A percentile compares a stretch with the other conserved stretches of the same genome.
phyloP scores from a whole-genome alignment of 2,797 vertebrate species.

The Sciaenops ocellatus region DNA sequence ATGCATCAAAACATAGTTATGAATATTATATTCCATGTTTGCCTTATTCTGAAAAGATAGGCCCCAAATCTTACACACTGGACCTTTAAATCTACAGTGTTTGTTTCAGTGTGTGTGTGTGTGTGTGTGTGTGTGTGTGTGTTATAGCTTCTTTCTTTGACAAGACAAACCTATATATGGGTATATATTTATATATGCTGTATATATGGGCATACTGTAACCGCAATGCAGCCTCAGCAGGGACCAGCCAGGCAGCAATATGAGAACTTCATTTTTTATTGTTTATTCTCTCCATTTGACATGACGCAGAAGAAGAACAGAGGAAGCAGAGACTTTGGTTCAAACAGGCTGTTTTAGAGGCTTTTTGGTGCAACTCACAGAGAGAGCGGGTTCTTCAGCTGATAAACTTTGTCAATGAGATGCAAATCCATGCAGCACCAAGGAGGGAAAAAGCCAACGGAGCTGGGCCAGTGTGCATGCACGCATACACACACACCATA shows the following conservation, averaged over 20 bases:
- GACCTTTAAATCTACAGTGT: conserved; percentile 42
- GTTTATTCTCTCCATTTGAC: conserved; percentile 42
- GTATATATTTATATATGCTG: not conserved
- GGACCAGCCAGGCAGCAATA: conserved; percentile 21
- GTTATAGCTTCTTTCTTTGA: conserved; percentile 9
- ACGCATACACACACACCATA: conserved; percentile 26
- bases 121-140: not conserved
- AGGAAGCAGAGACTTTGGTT: conserved; percentile 34
- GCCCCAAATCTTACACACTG: too few relatives aligned
- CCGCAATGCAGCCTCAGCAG: conserved; percentile 15
- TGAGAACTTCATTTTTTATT: conserved; percentile 35
- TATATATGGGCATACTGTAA: not conserved
- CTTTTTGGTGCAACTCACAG: conserved; percentile 50
- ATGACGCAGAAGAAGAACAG: conserved; percentile 24
- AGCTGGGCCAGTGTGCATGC: conserved; percentile 23
- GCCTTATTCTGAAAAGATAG: too few relatives aligned
- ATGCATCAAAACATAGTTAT: too few relatives aligned
- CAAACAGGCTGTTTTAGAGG: conserved; percentile 18
- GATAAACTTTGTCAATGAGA: conserved; percentile 77
- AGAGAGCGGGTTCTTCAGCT: conserved; percentile 47
- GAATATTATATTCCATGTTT: too few relatives aligned
- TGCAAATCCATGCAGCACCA: conserved; percentile 79
- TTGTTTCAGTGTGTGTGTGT: conserved; percentile 29
- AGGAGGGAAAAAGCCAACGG: conserved; percentile 53
- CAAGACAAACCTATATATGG: conserved; percentile 31